Percentiles rank a stretch among this genome's conserved stretches.
phyloP scores from a whole-genome alignment of 2,888 invertebrate species.

The Noctua janthina region DNA sequence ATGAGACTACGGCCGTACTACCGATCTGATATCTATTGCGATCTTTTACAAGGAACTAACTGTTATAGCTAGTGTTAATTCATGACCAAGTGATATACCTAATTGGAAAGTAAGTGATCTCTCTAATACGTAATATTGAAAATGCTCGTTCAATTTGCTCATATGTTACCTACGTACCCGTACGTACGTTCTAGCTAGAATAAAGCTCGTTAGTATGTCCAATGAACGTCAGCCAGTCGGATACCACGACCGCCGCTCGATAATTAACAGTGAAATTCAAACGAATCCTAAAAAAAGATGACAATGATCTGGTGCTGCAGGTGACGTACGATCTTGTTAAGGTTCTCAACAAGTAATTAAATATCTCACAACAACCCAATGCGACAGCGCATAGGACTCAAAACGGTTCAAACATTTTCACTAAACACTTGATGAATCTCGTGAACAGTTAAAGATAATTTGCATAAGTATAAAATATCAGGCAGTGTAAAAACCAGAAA shows the following conservation, averaged over 20 bases:
- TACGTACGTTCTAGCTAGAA: slow-evolving; percentile 1
- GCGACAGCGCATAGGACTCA: background rate
- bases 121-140: slow-evolving; percentile 55
- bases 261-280: slow-evolving; percentile 2
- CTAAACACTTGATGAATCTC: background rate
- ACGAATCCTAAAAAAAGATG: background rate
- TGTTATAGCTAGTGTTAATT: slow-evolving; percentile 57
- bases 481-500: background rate
- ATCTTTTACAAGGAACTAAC: slow-evolving; percentile 48
- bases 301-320: background rate
- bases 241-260: background rate
- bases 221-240: background rate
- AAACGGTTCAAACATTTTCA: background rate
- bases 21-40: slow-evolving; percentile 41
- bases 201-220: slow-evolving; percentile 1
- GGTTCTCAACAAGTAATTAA: background rate
- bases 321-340: slow-evolving; percentile 1
- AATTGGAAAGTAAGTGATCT: slow-evolving; percentile 58
- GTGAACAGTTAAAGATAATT: background rate
- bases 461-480: background rate
- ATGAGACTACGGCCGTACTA: slow-evolving; percentile 18
- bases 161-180: background rate
- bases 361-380: background rate
- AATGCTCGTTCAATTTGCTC: slow-evolving; percentile 21
- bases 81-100: slow-evolving; percentile 64